phyloP scores from a whole-genome alignment of 2,888 invertebrate species.

The Diplazon laetatorius region DNA sequence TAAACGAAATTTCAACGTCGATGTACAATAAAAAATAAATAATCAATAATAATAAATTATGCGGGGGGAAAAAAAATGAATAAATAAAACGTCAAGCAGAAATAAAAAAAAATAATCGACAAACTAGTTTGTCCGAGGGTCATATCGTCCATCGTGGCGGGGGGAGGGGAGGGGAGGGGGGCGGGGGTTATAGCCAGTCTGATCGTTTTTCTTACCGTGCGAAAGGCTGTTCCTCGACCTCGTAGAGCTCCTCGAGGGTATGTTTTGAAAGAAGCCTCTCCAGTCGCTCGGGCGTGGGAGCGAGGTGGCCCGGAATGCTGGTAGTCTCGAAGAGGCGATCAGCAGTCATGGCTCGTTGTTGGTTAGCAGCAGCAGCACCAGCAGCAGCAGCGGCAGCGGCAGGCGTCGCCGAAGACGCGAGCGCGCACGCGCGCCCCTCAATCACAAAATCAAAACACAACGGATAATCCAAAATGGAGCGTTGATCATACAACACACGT shows the following conservation, averaged over 20 bases:
- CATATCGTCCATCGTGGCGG: too few species aligned
- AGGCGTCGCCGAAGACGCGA: slow-evolving; percentile 45
- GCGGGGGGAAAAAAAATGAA: too few species aligned
- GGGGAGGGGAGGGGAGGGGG: neutral
- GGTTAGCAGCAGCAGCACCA: too few species aligned
- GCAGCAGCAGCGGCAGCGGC: too few species aligned
- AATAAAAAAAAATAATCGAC: too few species aligned
- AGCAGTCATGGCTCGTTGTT: slow-evolving; percentile 77
- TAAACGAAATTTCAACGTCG: too few species aligned
- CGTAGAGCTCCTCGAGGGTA: slow-evolving; percentile 81
- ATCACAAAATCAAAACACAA: slow-evolving; percentile 52
- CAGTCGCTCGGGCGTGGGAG: slow-evolving; percentile 81
- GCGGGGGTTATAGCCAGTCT: neutral
- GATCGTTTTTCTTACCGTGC: slow-evolving; percentile 78
- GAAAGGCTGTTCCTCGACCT: slow-evolving; percentile 82
- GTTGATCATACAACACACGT: slow-evolving; percentile 25
- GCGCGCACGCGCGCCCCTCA: too few species aligned
- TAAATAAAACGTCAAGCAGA: too few species aligned
- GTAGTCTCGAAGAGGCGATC: slow-evolving; percentile 81
- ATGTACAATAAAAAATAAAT: too few species aligned
- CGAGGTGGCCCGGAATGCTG: slow-evolving; percentile 82
- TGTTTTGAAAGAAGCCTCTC: slow-evolving; percentile 81
- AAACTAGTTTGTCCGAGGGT: too few species aligned
- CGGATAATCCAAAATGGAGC: slow-evolving; percentile 63
- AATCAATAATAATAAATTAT: too few species aligned